These are phyloP conservation scores for Stenoptilia bipunctidactyla DNA, from an alignment of 2,888 invertebrate genomes.

Conservation along the genomic window DNA sequence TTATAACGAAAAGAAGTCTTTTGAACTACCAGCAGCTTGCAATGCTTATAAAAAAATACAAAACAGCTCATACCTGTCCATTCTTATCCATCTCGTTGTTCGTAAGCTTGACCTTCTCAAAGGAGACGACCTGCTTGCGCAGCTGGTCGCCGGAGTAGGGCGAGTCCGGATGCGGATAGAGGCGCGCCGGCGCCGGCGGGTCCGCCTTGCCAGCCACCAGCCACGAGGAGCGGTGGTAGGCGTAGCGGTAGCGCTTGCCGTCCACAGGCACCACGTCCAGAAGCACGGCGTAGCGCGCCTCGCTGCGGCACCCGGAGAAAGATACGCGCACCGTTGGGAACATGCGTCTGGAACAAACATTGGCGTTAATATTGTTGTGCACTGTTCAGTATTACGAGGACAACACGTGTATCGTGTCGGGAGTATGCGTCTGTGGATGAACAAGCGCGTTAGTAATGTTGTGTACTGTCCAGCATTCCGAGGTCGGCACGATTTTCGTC, in stretches of 20 bases:
- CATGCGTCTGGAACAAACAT: constrained; percentile 98
- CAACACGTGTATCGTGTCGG: no score
- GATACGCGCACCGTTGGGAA: constrained; percentile 97
- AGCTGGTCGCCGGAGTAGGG: constrained; percentile 96
- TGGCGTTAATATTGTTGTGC: no score
- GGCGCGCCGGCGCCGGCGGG: constrained; percentile 92
- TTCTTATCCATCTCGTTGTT: constrained; percentile 98
- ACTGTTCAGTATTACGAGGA: no score
- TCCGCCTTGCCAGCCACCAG: constrained; percentile 98
- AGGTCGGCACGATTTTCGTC: constrained; percentile 94
- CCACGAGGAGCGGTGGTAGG: constrained; percentile 98
- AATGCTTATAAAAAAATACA: no score
- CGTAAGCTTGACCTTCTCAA: constrained; percentile 98
- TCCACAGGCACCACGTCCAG: constrained; percentile 98
- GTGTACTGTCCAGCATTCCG: constrained; percentile 64
- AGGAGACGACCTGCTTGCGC: constrained; percentile 95
- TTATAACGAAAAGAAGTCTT: no score
- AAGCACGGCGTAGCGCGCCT: constrained; percentile 91
- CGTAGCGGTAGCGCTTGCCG: constrained; percentile 96
- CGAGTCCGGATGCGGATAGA: constrained; percentile 97
- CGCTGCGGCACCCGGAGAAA: constrained; percentile 86
- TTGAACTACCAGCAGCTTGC: no score
- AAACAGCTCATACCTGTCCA: constrained; percentile 81
- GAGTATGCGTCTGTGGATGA: no score
- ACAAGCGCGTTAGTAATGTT: constrained; percentile 67